Evolutionary conservation across 2,797 vertebrate species (phyloP), one percentile per base, ranked within the genome.

Genomic region (Muscicapa striata): DNA sequence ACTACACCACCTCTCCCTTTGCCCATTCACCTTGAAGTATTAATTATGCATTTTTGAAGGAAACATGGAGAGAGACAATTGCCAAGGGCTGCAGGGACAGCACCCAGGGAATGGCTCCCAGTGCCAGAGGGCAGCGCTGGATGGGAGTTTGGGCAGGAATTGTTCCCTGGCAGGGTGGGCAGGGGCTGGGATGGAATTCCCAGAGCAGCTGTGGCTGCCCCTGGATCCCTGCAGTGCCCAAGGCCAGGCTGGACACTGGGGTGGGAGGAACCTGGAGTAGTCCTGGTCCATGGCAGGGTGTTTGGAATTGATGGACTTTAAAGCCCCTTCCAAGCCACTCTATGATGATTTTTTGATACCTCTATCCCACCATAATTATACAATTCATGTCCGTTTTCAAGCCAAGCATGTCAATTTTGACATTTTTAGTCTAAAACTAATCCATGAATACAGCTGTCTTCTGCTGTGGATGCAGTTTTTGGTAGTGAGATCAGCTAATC

Each of bases 61-160:
- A 0, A 27, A 32, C 5, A 9, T 38, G 54, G 15, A 49, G 11
- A 58, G 34, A 43, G 22, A n/a, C 13, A 6, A 2, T 24, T 15
- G 3, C 0, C 23, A 40, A 32, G n/a, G 26, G 10, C 2, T 61
- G 38, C 0, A 67, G 38, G 27, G 38, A 7, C 22, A 75, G 63
- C 4, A 16, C 1, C 0, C 27, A 22, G 72, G 46, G 63, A 52
- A 76, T n/a, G n/a, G n/a, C n/a, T n/a, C n/a, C n/a, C n/a, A n/a
- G n/a, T n/a, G n/a, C n/a, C n/a, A n/a, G n/a, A n/a, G n/a, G n/a
- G n/a, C n/a, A n/a, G n/a, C n/a, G n/a, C n/a, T n/a, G n/a, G n/a
- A n/a, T n/a, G n/a, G n/a, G n/a, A n/a, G n/a, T n/a, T n/a, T n/a
- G n/a, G n/a, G n/a, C n/a, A n/a, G n/a, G n/a, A n/a, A n/a, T n/a